phyloP scores from a whole-genome alignment of 2,888 invertebrate genomes.

The Nomada fucata region DNA sequence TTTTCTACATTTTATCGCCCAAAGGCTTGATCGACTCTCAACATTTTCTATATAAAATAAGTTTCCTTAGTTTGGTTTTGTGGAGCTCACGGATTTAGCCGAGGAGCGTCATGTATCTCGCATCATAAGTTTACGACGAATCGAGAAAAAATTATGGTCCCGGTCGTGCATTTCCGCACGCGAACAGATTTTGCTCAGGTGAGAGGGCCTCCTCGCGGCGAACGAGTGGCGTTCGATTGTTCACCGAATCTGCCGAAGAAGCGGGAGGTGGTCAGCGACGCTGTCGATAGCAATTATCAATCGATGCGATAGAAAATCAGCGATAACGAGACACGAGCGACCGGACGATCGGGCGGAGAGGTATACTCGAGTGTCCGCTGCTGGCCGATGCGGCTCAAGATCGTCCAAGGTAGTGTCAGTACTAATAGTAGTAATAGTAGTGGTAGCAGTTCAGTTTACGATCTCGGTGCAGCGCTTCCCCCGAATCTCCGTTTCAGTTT shows the following conservation, averaged over 20 bases:
- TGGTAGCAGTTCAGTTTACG: conserved; percentile 3
- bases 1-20: no score
- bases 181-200: no score
- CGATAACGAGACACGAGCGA: conserved; percentile 73
- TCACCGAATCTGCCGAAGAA: conserved; percentile 23
- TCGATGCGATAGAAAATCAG: conserved; percentile 75
- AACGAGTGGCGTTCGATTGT: conserved; percentile 8
- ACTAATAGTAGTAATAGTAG: background rate
- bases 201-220: background rate
- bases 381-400: conserved; percentile 46
- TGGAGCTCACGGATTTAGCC: no score
- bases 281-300: conserved; percentile 78
- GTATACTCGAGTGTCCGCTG: conserved; percentile 48
- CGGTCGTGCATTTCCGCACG: no score
- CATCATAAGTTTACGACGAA: no score
- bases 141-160: no score
- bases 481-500: background rate
- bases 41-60: no score
- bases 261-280: conserved; percentile 37
- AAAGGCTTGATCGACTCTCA: no score
- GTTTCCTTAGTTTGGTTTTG: no score
- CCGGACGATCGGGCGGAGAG: conserved; percentile 20
- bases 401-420: conserved; percentile 50
- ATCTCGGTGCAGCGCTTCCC: background rate
- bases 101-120: no score